Conservation (phyloP, 2,113 vertebrate species). For the Scortum barcoo region DNA sequence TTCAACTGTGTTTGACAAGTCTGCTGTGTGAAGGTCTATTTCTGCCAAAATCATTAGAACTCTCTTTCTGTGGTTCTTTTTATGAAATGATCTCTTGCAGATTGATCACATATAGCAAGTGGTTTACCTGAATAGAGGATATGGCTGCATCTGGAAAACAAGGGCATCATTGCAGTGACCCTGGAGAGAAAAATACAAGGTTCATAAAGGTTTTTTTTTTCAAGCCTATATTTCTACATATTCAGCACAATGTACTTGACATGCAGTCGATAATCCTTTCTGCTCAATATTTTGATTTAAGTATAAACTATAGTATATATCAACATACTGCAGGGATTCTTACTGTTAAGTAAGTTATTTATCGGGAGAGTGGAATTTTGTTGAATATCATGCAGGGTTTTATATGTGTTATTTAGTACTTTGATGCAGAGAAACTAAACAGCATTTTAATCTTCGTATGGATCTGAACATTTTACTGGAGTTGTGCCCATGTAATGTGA, state of each 20-base stretch:
- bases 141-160: constrained; percentile 94
- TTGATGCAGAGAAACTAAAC: not conserved
- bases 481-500: not conserved
- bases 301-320: too few relatives aligned
- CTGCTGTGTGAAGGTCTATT: not conserved
- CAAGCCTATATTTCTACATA: too few relatives aligned
- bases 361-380: not conserved
- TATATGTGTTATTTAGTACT: too few relatives aligned
- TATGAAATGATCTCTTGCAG: not conserved
- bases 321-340: not conserved
- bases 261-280: not conserved
- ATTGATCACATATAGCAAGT: not conserved
- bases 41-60: not conserved
- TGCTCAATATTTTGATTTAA: not conserved
- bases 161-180: constrained; percentile 93
- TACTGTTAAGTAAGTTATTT: not conserved
- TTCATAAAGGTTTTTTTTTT: not conserved
- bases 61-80: not conserved
- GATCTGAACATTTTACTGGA: not conserved
- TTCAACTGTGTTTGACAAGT: not conserved
- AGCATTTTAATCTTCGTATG: not conserved
- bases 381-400: not conserved
- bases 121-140: constrained; percentile 92
- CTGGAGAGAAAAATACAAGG: constrained; percentile 56
- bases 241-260: not conserved